phyloP scores from a whole-genome alignment of 2,888 invertebrate genomes.

The Clivina fossor region DNA sequence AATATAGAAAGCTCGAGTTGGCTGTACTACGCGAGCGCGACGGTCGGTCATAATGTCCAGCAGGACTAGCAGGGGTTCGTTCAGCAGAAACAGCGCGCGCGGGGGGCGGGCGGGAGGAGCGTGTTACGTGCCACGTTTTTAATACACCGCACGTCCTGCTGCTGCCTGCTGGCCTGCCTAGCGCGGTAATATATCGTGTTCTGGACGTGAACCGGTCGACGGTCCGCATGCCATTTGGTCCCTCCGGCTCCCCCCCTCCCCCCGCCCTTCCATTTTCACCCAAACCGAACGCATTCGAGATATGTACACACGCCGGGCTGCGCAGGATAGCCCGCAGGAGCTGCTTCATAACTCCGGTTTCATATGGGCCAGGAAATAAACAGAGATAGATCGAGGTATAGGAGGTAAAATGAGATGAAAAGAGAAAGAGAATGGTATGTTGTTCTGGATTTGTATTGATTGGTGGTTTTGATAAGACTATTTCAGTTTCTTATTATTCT shows the following conservation, averaged over 20 bases:
- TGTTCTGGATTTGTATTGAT: too few relatives aligned
- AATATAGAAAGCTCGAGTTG: too few relatives aligned
- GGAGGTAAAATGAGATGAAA: too few relatives aligned
- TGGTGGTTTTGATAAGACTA: too few relatives aligned
- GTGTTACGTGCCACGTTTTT: constrained; percentile 62
- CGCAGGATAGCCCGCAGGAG: not conserved
- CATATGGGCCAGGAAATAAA: too few relatives aligned
- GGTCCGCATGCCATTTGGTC: constrained; percentile 41
- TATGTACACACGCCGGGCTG: constrained; percentile 1
- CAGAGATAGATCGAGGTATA: too few relatives aligned
- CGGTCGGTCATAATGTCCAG: constrained; percentile 35
- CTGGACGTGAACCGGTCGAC: constrained; percentile 19
- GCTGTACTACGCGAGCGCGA: too few relatives aligned
- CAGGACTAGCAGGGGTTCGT: constrained; percentile 11
- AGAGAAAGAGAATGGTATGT: too few relatives aligned
- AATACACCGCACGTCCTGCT: constrained; percentile 49
- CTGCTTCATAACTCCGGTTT: constrained; percentile 9
- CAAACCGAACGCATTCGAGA: constrained; percentile 41
- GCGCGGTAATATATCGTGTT: constrained; percentile 43
- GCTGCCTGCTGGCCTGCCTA: constrained; percentile 24
- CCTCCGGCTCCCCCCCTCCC: constrained; percentile 24
- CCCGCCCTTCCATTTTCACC: constrained; percentile 46
- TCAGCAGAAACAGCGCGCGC: constrained; percentile 18
- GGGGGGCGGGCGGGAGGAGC: constrained; percentile 35
- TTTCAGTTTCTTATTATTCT: too few relatives aligned